These are phyloP conservation scores for Acanthosepion lycidas DNA, from an alignment of 2,888 invertebrate genomes.

Conservation along the genomic window DNA sequence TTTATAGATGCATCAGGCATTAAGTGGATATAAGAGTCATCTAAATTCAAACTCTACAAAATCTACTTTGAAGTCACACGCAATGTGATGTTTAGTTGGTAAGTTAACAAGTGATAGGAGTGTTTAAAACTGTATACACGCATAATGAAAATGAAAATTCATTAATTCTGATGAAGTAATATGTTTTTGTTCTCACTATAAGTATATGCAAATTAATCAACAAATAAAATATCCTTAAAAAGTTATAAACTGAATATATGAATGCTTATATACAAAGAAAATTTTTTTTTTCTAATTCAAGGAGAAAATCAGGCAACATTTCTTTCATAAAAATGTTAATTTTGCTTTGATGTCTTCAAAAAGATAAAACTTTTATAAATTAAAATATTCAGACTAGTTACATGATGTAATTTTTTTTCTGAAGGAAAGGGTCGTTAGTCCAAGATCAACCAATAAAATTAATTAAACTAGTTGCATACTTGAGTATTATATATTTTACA, in stretches of 20 bases:
- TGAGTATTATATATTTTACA: too few species aligned
- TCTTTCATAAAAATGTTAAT: background rate
- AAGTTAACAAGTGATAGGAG: background rate
- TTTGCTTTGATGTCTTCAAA: constrained; percentile 33
- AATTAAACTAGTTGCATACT: too few species aligned
- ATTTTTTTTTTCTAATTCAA: background rate
- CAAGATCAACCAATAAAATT: too few species aligned
- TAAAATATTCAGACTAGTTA: background rate
- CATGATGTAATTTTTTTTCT: background rate
- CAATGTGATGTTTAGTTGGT: background rate
- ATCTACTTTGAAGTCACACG: background rate
- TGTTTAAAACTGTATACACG: background rate
- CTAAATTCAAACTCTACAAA: background rate
- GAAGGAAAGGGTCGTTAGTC: background rate
- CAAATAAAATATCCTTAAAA: background rate
- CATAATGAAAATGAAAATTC: background rate
- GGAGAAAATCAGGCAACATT: background rate
- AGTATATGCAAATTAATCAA: background rate
- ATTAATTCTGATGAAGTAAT: background rate
- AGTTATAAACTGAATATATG: background rate
- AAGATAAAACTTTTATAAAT: background rate
- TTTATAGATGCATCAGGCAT: background rate
- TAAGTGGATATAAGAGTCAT: background rate
- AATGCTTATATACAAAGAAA: background rate
- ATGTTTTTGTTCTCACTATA: background rate